Conservation (phyloP, 2,888 invertebrate species). For the Xestia ashworthii region DNA sequence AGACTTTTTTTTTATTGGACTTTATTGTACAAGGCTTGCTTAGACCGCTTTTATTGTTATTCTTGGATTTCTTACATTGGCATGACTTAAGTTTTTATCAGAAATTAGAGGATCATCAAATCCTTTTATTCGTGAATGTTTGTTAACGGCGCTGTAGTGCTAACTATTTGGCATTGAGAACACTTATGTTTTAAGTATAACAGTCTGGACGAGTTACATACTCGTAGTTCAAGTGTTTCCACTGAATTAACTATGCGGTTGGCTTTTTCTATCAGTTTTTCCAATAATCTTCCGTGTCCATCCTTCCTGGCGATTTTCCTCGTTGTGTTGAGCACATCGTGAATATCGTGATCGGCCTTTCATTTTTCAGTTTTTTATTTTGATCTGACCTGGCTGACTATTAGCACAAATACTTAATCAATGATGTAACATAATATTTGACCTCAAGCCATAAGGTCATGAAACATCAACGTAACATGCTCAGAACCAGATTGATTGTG, state of each 20-base stretch:
- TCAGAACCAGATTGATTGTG: slow-evolving; percentile 36
- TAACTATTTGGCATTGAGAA: neutral
- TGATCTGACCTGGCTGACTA: neutral
- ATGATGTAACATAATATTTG: slow-evolving; percentile 7
- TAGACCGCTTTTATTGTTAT: neutral
- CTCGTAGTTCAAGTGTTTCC: neutral
- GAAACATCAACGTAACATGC: slow-evolving; percentile 5
- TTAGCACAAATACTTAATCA: neutral
- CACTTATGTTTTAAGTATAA: neutral
- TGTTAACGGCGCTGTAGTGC: neutral
- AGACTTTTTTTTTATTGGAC: slow-evolving; percentile 22
- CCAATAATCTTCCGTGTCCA: neutral
- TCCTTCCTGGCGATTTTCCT: neutral
- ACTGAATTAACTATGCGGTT: neutral
- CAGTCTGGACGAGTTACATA: neutral
- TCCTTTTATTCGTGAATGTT: neutral
- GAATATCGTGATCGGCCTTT: neutral
- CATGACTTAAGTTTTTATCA: neutral
- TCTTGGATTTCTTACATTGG: slow-evolving; percentile 7
- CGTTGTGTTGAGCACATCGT: neutral
- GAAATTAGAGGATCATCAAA: neutral
- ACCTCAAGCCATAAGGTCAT: slow-evolving; percentile 16
- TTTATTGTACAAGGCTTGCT: neutral
- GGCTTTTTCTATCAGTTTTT: neutral
- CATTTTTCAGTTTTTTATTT: neutral